Percentiles rank a stretch among this genome's conserved stretches.
These are phyloP conservation scores for Diprion similis DNA, from an alignment of 1,140 invertebrate genomes.

Conservation along the genomic window DNA sequence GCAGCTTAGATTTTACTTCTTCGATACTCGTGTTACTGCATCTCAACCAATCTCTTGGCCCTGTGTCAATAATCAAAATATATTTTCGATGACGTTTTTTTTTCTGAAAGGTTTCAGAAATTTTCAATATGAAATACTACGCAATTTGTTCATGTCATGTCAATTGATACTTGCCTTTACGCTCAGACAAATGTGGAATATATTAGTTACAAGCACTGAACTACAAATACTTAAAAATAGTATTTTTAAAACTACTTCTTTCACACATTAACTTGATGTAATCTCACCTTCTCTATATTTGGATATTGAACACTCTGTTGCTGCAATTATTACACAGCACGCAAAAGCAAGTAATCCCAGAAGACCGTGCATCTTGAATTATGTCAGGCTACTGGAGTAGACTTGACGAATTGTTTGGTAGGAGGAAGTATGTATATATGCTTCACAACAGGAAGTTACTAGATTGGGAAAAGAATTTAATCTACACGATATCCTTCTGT, in stretches of 20 bases:
- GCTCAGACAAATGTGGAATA: no score
- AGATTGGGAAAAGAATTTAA: neutral
- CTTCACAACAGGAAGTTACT: neutral
- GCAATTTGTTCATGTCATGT: no score
- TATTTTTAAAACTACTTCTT: no score
- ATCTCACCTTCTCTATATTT: neutral
- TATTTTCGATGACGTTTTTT: no score
- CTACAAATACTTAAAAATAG: no score
- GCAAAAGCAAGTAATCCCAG: neutral
- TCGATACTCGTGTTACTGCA: neutral
- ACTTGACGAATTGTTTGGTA: conserved; percentile 5
- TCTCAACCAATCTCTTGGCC: neutral
- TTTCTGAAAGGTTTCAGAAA: no score
- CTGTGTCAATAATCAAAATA: neutral
- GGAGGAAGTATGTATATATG: neutral
- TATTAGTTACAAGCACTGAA: no score
- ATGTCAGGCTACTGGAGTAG: neutral
- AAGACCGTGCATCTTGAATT: neutral
- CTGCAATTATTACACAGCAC: neutral
- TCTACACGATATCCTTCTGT: neutral
- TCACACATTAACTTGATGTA: no score
- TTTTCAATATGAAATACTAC: no score
- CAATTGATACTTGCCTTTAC: no score
- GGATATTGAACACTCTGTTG: neutral
- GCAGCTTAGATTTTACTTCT: neutral